Conservation (phyloP, 30 jellyfish, hydroid and myxozoan genomes). For the Turritopsis dohrnii region DNA sequence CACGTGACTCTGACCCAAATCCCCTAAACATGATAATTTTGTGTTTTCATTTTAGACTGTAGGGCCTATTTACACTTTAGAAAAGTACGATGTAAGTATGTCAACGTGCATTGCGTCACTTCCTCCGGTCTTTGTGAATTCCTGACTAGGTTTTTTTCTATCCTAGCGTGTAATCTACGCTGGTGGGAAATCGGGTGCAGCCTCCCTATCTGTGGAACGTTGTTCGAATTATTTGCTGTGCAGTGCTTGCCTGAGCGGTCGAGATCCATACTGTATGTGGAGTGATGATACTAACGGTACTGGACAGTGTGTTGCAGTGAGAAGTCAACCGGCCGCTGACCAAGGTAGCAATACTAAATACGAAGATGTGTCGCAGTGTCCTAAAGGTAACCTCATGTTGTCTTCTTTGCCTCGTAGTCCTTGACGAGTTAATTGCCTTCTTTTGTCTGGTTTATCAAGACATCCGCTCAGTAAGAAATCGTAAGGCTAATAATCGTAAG, state of each 20-base stretch:
- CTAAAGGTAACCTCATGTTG: not conserved
- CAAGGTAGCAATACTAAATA: not conserved
- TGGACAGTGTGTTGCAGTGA: not conserved
- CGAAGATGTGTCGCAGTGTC: not conserved
- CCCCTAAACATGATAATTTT: not conserved
- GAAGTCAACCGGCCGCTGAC: not conserved
- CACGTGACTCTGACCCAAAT: no score
- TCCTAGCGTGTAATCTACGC: not conserved
- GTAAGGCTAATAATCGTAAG: no score
- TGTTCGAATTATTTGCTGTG: not conserved
- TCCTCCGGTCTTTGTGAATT: not conserved
- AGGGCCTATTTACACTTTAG: not conserved
- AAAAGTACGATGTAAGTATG: not conserved
- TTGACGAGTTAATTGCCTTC: no score
- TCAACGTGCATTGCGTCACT: not conserved
- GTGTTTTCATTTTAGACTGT: not conserved
- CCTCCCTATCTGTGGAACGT: not conserved
- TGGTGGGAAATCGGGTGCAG: slow-evolving; percentile 6
- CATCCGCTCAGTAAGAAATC: no score
- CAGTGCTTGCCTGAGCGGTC: not conserved
- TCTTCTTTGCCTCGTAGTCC: not conserved
- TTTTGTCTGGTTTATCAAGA: no score
- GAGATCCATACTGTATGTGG: slow-evolving; percentile 6
- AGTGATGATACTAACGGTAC: not conserved
- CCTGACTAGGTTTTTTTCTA: not conserved